These are phyloP conservation scores for Ceyx margarethae DNA, from an alignment of 2,113 vertebrate genomes.

Conservation along the genomic window DNA sequence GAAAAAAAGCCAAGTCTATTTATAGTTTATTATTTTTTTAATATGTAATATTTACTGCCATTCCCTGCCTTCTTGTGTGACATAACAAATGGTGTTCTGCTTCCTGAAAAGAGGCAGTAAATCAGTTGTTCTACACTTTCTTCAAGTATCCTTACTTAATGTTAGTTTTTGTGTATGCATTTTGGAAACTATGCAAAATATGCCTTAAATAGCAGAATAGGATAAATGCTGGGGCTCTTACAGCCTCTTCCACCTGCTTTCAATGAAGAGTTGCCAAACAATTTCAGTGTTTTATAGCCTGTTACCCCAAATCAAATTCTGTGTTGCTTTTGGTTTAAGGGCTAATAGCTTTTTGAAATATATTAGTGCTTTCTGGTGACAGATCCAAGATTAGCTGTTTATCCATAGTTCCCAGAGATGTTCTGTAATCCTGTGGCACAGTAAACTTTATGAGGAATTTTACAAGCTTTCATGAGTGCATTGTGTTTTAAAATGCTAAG, in stretches of 20 bases:
- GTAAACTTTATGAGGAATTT: conserved; percentile 63
- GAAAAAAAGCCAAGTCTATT: conserved; percentile 18
- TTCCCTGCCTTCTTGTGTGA: not conserved
- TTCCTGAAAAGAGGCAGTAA: not conserved
- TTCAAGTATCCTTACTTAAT: not conserved
- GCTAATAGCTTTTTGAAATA: conserved; percentile 67
- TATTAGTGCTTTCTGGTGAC: conserved; percentile 52
- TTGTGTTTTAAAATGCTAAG: conserved; percentile 47
- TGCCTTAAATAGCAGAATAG: conserved; percentile 24
- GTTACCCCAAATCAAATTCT: conserved; percentile 56
- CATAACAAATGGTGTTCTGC: not conserved
- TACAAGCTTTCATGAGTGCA: conserved; percentile 34
- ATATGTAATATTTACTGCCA: conserved; percentile 22
- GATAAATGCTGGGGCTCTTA: conserved; percentile 10
- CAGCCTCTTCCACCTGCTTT: conserved; percentile 31
- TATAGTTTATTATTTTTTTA: conserved; percentile 23
- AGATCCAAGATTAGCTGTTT: conserved; percentile 54
- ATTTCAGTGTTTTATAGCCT: conserved; percentile 53
- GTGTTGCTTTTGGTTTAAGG: conserved; percentile 63
- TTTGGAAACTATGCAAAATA: conserved; percentile 43
- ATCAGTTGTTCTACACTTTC: conserved; percentile 19
- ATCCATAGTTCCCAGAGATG: conserved; percentile 33
- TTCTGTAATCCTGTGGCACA: conserved; percentile 48
- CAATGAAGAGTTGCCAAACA: conserved; percentile 34
- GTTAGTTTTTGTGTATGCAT: not conserved